Base-by-base conservation (phyloP, 2,113 vertebrate species). In the Sinocyclocheilus anophthalmus region DNA sequence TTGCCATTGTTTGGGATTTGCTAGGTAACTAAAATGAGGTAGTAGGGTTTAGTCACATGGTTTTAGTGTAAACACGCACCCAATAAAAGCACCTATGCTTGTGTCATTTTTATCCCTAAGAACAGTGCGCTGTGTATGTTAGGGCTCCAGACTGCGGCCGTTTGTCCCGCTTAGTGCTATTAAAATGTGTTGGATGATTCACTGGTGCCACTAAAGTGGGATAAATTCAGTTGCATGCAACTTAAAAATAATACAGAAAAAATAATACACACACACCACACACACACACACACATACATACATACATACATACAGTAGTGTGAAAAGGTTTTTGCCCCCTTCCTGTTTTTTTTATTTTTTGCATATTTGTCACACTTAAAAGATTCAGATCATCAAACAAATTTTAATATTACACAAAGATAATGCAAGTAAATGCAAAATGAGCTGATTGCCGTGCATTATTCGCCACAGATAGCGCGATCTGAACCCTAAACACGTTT, bases 1-100 rank as follows among this genome's bases (percentile, higher is more conserved):
- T 67, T 69, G 42, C 61, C 37, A 81, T 42, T 45, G 57, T 81
- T 81, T 63, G 37, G 37, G 63, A 42, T 45, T 65, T 81, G 37
- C 78, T 45, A 26, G 22, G 13, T 7, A 82, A 33, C 42, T 18
- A 48, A 26, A 69, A 82, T 22, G 18, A 69, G 37, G 61, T 7
- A 50, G 42, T 22, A 55, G 14, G 61, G 42, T 63, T 82, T 50
- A 53, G 45, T 30, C 9, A 5, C 9, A 50, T 33, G 16, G 10
- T 48, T 53, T 69, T 50, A 81, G 39, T 81, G 39, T 50, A 82
- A 82, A 82, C 78, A 39, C 1, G 12, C 2, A n/a, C 22, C 37
- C 12, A 65, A 26, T 81, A 45, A 63, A 61, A 63, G 37, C 33
- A 45, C 22, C 57, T 81, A 45, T 1, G 8, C 13, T 18, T 45